Evolutionary conservation across 2,113 vertebrate genomes (phyloP).

Genomic region (Clarias macrocephalus): DNA sequence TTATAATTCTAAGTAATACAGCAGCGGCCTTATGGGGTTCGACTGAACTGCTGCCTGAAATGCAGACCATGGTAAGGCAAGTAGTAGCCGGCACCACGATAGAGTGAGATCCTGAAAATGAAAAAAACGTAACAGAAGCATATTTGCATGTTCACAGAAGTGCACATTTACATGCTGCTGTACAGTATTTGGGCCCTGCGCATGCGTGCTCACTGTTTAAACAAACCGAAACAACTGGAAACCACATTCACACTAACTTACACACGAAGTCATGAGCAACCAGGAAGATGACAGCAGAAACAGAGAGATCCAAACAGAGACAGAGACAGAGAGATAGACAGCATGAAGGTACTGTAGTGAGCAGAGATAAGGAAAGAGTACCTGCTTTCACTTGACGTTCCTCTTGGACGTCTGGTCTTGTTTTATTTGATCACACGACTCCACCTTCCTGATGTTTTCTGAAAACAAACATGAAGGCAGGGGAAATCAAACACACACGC

Average conservation of each 20-base stretch:
- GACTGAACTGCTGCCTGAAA: background rate
- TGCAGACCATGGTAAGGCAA: background rate
- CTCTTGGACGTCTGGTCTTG: constrained; percentile 7
- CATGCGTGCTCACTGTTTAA: background rate
- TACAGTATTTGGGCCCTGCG: background rate
- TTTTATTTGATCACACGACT: constrained; percentile 22
- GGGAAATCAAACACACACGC: background rate
- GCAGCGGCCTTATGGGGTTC: too few relatives aligned
- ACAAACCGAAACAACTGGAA: background rate
- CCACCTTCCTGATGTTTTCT: constrained; percentile 32
- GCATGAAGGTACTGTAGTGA: background rate
- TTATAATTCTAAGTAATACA: too few relatives aligned
- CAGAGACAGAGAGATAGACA: background rate
- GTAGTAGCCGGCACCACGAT: too few relatives aligned
- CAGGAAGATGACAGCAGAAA: background rate
- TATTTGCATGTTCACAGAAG: background rate
- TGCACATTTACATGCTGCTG: background rate
- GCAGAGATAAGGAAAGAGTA: background rate
- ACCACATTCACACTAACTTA: background rate
- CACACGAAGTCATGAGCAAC: background rate
- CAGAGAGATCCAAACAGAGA: background rate
- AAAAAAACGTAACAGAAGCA: background rate
- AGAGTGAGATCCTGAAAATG: background rate
- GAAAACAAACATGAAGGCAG: background rate
- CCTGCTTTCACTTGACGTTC: constrained; percentile 19